A percentile compares a stretch with the other conserved stretches of the same genome.
These are phyloP conservation scores for Perodicticus potto DNA, from an alignment of 2,797 vertebrate species.

Conservation along the genomic window DNA sequence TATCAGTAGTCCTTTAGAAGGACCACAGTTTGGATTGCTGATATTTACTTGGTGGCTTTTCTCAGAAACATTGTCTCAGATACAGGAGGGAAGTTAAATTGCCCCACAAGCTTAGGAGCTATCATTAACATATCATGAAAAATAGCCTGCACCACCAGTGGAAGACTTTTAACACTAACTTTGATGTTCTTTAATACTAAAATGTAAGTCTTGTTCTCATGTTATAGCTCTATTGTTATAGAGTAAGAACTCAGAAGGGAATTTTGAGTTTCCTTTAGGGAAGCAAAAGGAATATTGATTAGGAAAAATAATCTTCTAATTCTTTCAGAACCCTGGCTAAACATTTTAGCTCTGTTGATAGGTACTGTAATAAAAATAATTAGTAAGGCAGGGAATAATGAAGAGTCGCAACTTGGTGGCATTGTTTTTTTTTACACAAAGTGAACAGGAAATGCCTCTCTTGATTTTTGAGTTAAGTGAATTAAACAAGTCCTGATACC, in stretches of 20 bases:
- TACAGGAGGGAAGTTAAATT: constrained; percentile 36
- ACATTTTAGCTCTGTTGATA: not conserved
- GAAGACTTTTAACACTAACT: not conserved
- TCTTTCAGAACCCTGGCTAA: not conserved
- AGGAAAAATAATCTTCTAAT: not conserved
- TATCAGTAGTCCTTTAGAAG: no score
- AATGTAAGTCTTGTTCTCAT: not conserved
- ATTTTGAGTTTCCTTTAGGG: not conserved
- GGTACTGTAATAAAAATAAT: not conserved
- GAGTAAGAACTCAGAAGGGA: not conserved
- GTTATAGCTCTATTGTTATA: not conserved
- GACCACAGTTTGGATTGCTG: not conserved
- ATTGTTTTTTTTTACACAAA: not conserved
- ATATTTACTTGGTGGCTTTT: not conserved
- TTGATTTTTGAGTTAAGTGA: not conserved
- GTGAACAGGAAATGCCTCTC: not conserved
- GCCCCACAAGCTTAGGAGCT: not conserved
- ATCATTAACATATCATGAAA: constrained; percentile 15
- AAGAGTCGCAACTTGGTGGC: not conserved
- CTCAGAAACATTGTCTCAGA: constrained; percentile 2
- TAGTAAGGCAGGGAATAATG: not conserved
- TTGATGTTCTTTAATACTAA: not conserved
- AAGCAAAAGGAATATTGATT: not conserved
- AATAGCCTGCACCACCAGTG: not conserved
- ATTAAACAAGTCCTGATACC: not conserved